Evolutionary conservation across 1,140 invertebrate genomes (phyloP).

Genomic region (Anthonomus grandis): DNA sequence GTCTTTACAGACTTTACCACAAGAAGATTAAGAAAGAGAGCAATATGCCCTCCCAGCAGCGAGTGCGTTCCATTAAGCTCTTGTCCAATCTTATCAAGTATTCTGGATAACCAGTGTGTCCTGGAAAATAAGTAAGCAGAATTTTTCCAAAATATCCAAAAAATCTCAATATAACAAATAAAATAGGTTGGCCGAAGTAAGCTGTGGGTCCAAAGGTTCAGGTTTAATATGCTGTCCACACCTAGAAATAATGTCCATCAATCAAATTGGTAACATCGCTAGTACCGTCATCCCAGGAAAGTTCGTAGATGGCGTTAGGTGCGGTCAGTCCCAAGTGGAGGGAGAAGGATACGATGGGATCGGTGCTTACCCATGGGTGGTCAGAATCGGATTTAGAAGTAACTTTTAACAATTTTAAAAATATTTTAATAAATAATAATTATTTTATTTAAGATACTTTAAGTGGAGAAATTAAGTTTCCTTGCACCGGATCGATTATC

Average conservation of each 20-base stretch:
- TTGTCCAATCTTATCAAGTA: conserved; percentile 42
- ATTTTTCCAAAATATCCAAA: background rate
- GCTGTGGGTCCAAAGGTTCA: conserved; percentile 48
- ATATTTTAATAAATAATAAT: conserved; percentile 2
- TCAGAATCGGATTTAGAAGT: conserved; percentile 65
- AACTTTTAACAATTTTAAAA: too few species aligned
- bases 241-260: conserved; percentile 15
- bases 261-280: background rate
- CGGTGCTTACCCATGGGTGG: conserved; percentile 65
- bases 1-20: too few species aligned
- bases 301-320: conserved; percentile 46
- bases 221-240: conserved; percentile 50
- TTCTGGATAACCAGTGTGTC: conserved; percentile 44
- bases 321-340: conserved; percentile 60
- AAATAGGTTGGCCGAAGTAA: conserved; percentile 44
- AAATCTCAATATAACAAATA: background rate
- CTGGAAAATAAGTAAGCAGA: conserved; percentile 43
- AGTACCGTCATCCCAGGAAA: conserved; percentile 21
- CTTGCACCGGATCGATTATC: conserved; percentile 68
- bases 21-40: conserved; percentile 25
- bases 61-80: conserved; percentile 42
- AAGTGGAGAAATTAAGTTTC: conserved; percentile 59
- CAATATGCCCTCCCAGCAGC: conserved; percentile 39
- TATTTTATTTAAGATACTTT: conserved; percentile 52
- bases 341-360: conserved; percentile 62